Evolutionary conservation across 2,888 invertebrate species (phyloP).

Genomic region (Drosophila acutilabella): DNA sequence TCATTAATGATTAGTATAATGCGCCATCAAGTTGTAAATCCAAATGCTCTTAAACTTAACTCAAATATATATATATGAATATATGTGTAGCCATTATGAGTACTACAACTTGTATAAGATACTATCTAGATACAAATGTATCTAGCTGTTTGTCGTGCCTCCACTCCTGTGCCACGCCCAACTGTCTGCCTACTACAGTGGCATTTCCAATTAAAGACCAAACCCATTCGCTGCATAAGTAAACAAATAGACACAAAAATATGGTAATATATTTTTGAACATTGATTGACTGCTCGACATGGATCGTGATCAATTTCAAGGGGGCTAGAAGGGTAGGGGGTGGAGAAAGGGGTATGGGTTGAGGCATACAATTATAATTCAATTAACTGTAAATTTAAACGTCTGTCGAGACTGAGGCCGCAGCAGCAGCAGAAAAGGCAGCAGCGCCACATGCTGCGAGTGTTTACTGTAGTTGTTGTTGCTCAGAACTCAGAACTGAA

Average conservation of each 20-base stretch:
- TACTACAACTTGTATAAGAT: background rate
- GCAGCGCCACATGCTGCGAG: conserved; percentile 63
- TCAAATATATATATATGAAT: background rate
- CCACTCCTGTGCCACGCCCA: conserved; percentile 30
- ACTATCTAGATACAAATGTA: background rate
- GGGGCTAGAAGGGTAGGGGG: conserved; percentile 1
- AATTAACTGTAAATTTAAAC: conserved; percentile 69
- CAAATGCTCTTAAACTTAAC: background rate
- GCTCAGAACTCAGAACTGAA: conserved; percentile 38
- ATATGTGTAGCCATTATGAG: conserved; percentile 2
- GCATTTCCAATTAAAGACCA: conserved; percentile 57
- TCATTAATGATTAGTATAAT: conserved; percentile 51
- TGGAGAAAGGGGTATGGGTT: background rate
- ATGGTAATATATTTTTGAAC: conserved; percentile 46
- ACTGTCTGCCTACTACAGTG: conserved; percentile 42
- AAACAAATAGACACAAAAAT: conserved; percentile 46
- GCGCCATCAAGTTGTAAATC: conserved; percentile 23
- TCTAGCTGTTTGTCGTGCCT: conserved; percentile 8
- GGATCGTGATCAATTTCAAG: conserved; percentile 63
- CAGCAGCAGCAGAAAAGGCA: background rate
- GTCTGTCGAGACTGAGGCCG: conserved; percentile 21
- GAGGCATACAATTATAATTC: conserved; percentile 68
- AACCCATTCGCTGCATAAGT: conserved; percentile 30
- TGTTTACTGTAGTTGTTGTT: conserved; percentile 8
- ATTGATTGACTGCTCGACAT: conserved; percentile 75